Evolutionary conservation across 30 jellyfish, hydroid and myxozoan genomes (phyloP).

Genomic region (Hydractinia echinata): DNA sequence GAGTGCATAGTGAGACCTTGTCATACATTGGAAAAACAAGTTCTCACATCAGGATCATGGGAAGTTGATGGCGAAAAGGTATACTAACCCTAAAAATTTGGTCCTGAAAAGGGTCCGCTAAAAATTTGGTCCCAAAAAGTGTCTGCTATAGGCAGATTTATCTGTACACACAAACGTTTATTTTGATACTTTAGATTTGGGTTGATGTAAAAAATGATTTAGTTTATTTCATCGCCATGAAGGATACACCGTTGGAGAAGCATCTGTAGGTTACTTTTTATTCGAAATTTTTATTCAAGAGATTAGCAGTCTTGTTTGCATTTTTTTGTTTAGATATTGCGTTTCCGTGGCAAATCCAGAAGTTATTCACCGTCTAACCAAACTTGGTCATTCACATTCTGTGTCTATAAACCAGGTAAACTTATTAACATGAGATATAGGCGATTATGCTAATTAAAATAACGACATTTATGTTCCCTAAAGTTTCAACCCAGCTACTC

Average conservation of each 20-base stretch:
- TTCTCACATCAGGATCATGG: slow-evolving; percentile 77
- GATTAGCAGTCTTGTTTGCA: background rate
- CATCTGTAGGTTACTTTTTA: slow-evolving; percentile 57
- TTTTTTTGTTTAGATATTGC: slow-evolving; percentile 38
- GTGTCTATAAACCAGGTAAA: slow-evolving; percentile 61
- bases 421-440: too few relatives aligned
- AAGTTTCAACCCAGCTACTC: too few relatives aligned
- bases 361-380: slow-evolving; percentile 37
- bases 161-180: background rate
- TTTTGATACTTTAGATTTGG: slow-evolving; percentile 56
- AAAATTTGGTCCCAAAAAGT: too few relatives aligned
- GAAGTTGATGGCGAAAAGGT: slow-evolving; percentile 78
- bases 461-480: too few relatives aligned
- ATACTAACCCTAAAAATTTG: background rate
- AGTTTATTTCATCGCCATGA: slow-evolving; percentile 65
- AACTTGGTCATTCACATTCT: slow-evolving; percentile 55
- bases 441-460: too few relatives aligned
- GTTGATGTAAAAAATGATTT: slow-evolving; percentile 69
- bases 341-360: slow-evolving; percentile 24
- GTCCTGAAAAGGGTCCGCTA: too few relatives aligned
- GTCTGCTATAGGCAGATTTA: too few relatives aligned
- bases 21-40: slow-evolving; percentile 14
- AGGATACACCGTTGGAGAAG: slow-evolving; percentile 78
- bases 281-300: too few relatives aligned
- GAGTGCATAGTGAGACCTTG: slow-evolving; percentile 40